Base-by-base conservation (phyloP, 2,113 vertebrate species). In the Serilophus lunatus region DNA sequence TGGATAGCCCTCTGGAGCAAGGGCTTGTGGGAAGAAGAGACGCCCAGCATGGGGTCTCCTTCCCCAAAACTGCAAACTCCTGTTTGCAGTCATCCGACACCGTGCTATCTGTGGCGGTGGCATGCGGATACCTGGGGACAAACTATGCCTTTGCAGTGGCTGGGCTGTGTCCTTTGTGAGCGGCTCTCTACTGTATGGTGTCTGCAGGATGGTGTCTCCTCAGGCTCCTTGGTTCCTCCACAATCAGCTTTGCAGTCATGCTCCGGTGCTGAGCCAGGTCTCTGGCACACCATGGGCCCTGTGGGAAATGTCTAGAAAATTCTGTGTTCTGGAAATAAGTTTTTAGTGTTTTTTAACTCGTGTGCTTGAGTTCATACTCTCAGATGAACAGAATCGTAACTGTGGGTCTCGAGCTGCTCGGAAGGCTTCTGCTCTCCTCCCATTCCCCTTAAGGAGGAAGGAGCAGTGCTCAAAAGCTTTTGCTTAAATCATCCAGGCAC, bases 241-340 rank as follows among this genome's bases (percentile, higher is more conserved):
- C 31, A 31, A 3, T 3, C n/a, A 72, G 61, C 45, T 68, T 71
- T 64, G 31, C 29, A 24, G 20, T 38, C 36, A 23, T 63, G 49
- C 4, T 69, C 40, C 28, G 44, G 40, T 71, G 49, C 53, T 89
- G 28, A 84, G 23, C 31, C 59, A 28, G 8, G 9, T 45, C 11
- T 66, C 51, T 70, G 3, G 0, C 5, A 24, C 13, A 44, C 80
- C 1, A 0, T 31, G 64, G 36, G 45, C 16, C 6, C 13, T 6
- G 2, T 33, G 28, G 33, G 42, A 54, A 91, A 36, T 10, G 6
- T 33, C 36, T 80, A 54, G 54, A 61, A 40, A 77, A 47, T 9
- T 29, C 29, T 49, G 14, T 29, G 7, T 18, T 59, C 31, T 45
- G 26, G 9, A 50, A 36, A 14, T 36, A 53, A 33, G 23, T 18